Conservation (phyloP, 1,140 invertebrate genomes). For the Cotesia typhae region DNA sequence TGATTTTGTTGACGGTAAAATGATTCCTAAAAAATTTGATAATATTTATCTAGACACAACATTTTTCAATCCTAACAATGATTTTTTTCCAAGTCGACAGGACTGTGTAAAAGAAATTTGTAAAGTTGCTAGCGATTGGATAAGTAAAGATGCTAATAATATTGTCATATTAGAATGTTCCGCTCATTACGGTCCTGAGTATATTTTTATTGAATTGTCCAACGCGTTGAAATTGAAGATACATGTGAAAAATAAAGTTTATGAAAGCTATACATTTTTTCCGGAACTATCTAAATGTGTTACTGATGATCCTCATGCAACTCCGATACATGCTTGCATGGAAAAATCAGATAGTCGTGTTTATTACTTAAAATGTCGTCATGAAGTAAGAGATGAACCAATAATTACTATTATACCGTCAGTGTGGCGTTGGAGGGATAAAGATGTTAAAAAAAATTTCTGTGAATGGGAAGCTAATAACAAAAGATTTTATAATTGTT, state of each 20-base stretch:
- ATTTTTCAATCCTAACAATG: constrained; percentile 67
- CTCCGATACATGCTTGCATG: constrained; percentile 64
- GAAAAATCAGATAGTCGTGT: constrained; percentile 33
- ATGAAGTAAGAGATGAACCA: constrained; percentile 40
- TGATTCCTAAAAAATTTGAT: constrained; percentile 66
- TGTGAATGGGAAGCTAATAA: constrained; percentile 48
- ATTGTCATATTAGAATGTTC: constrained; percentile 66
- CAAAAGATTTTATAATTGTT: constrained; percentile 67
- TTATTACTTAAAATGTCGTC: constrained; percentile 45
- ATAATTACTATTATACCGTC: constrained; percentile 65
- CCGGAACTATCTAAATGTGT: constrained; percentile 58
- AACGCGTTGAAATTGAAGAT: constrained; percentile 65
- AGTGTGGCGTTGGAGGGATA: constrained; percentile 65
- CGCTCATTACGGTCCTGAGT: constrained; percentile 70
- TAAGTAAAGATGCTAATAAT: constrained; percentile 60
- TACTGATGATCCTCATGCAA: constrained; percentile 52
- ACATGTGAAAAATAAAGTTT: constrained; percentile 62
- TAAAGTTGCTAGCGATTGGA: constrained; percentile 67
- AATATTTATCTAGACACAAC: constrained; percentile 78
- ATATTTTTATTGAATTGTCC: constrained; percentile 69
- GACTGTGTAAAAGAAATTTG: constrained; percentile 66
- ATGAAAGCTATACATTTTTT: constrained; percentile 58
- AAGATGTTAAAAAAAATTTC: constrained; percentile 48
- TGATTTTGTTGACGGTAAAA: constrained; percentile 48
- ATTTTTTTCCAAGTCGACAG: constrained; percentile 69